Conservation (phyloP, 1,140 invertebrate species). For the Aphis craccivora region DNA sequence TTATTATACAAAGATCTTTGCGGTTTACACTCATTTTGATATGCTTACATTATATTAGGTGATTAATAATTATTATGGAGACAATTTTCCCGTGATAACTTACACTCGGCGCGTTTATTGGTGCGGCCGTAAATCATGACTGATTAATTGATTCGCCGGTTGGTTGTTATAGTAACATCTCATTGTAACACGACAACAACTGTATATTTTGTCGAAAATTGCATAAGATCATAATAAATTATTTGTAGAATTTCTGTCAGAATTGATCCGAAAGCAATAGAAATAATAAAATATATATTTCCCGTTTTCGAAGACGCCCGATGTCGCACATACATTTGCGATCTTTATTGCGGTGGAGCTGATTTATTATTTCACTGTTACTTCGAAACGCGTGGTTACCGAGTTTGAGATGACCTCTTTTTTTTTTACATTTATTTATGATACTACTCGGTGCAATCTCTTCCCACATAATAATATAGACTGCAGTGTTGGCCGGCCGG, state of each 20-base stretch:
- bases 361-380: neutral
- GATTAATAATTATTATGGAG: no score
- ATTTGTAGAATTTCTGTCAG: neutral
- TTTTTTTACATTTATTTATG: neutral
- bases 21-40: no score
- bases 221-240: slow-evolving; percentile 3
- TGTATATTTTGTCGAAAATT: neutral
- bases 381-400: neutral
- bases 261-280: neutral
- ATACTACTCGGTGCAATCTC: neutral
- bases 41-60: no score
- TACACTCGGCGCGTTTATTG: neutral
- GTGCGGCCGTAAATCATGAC: neutral
- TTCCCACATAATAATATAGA: no score
- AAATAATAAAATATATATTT: neutral
- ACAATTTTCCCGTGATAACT: no score
- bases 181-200: neutral
- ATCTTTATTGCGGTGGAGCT: neutral
- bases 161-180: neutral
- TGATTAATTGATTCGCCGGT: neutral
- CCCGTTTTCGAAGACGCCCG: neutral
- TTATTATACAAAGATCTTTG: no score
- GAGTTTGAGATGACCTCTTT: neutral
- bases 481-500: no score
- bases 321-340: neutral